A percentile compares a stretch with the other conserved stretches of the same genome.
phyloP scores from a whole-genome alignment of 2,888 invertebrate genomes.

The Sminthurides aquaticus region DNA sequence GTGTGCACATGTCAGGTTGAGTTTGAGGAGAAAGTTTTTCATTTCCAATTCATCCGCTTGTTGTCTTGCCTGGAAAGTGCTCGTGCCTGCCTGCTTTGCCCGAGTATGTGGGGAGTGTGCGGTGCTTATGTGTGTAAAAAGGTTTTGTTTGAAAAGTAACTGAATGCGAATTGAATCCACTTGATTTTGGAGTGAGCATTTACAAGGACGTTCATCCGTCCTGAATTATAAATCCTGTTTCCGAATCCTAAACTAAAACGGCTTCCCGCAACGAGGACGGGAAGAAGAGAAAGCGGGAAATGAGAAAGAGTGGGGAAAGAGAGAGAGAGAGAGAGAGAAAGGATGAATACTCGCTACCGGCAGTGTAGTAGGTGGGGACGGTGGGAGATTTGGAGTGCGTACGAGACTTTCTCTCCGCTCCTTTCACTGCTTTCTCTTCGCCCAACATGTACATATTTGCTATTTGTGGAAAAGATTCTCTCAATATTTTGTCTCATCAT shows the following conservation, averaged over 20 bases:
- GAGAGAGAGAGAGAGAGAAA: too few species aligned
- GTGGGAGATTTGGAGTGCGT: too few species aligned
- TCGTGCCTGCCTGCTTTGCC: background rate
- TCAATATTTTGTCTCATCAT: constrained; percentile 28
- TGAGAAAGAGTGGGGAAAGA: too few species aligned
- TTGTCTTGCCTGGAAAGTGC: background rate
- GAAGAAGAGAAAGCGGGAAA: too few species aligned
- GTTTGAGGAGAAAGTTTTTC: background rate
- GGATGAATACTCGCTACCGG: too few species aligned
- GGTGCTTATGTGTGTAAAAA: background rate
- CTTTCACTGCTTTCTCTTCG: too few species aligned
- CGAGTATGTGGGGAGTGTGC: background rate
- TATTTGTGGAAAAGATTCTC: constrained; percentile 9
- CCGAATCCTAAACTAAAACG: background rate
- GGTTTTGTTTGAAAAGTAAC: background rate
- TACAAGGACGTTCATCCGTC: background rate
- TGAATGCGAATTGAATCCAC: background rate
- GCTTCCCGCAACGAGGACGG: too few species aligned
- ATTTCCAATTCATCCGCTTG: background rate
- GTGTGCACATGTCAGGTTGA: background rate
- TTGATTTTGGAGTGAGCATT: background rate
- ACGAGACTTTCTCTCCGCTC: too few species aligned
- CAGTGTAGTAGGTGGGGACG: too few species aligned
- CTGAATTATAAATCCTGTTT: background rate
- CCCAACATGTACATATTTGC: too few species aligned